phyloP scores from a whole-genome alignment of 2,113 vertebrate genomes.

The Brienomyrus longianalis region DNA sequence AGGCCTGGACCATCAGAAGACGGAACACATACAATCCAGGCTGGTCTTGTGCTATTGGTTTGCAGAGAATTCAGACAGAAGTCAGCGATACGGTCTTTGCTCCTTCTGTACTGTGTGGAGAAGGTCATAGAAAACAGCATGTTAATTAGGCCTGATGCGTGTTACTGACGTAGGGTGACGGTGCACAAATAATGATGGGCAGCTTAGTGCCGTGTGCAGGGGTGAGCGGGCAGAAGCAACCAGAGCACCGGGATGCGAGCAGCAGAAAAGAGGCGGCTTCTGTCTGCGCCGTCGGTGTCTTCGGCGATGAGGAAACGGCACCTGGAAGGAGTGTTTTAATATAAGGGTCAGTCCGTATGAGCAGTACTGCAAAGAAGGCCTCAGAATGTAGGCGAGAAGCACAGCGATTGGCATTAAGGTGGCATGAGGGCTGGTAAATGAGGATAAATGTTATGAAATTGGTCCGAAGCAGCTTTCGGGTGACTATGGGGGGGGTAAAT shows the following conservation, averaged over 20 bases:
- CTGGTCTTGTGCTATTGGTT: not conserved
- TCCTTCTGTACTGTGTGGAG: not conserved
- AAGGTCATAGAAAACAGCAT: not conserved
- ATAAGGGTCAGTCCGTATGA: not conserved
- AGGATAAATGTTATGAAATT: not conserved
- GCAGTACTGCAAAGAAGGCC: not conserved
- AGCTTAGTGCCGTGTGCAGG: not conserved
- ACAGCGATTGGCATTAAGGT: not conserved
- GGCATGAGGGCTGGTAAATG: not conserved
- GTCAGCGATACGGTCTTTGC: not conserved
- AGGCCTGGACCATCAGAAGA: not conserved
- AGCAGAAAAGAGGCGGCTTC: not conserved
- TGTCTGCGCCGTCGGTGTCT: not conserved
- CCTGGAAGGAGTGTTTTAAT: not conserved
- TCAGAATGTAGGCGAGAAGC: not conserved
- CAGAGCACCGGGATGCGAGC: not conserved
- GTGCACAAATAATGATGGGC: not conserved
- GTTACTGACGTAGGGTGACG: not conserved
- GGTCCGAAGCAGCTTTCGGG: not conserved
- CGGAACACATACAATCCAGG: not conserved
- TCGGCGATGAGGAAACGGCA: not conserved
- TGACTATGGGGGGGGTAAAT: not conserved
- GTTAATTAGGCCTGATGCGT: not conserved
- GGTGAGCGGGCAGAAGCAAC: not conserved
- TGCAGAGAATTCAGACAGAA: not conserved